Evolutionary conservation across 2,797 vertebrate species (phyloP).

Genomic region (Pachyuromys duprasi): DNA sequence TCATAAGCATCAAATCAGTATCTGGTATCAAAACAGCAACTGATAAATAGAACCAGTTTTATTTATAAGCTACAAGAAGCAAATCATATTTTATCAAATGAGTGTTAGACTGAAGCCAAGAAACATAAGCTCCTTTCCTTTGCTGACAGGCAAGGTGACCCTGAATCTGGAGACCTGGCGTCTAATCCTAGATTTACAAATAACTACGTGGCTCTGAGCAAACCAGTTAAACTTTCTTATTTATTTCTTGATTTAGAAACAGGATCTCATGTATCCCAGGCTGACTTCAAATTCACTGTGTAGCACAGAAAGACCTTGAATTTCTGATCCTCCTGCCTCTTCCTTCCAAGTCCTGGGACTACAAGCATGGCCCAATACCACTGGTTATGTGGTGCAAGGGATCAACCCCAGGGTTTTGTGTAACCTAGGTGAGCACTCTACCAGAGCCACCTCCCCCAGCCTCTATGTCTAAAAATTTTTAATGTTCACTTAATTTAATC

Average conservation of each 20-base stretch:
- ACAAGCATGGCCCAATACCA: neutral
- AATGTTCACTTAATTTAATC: neutral
- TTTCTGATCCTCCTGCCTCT: neutral
- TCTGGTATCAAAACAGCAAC: conserved; percentile 33
- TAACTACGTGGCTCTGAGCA: conserved; percentile 33
- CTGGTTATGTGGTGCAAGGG: neutral
- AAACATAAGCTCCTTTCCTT: conserved; percentile 48
- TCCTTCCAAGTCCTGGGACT: neutral
- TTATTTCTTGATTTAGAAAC: neutral
- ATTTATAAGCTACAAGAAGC: conserved; percentile 47
- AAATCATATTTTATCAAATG: conserved; percentile 66
- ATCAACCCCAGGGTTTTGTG: neutral
- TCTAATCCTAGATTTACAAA: conserved; percentile 45
- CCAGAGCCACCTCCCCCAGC: neutral
- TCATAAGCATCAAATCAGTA: neutral
- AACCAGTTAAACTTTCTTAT: neutral
- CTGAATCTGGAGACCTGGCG: conserved; percentile 30
- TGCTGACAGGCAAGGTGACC: neutral
- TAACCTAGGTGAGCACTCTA: neutral
- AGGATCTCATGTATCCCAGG: neutral
- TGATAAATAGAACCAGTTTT: conserved; percentile 43
- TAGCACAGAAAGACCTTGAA: neutral
- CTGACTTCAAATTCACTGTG: neutral
- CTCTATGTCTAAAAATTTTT: neutral
- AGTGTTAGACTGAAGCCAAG: conserved; percentile 54